A percentile compares a stretch with the other conserved stretches of the same genome.
Conservation (phyloP, 2,797 vertebrate species). For the Esox lucius region DNA sequence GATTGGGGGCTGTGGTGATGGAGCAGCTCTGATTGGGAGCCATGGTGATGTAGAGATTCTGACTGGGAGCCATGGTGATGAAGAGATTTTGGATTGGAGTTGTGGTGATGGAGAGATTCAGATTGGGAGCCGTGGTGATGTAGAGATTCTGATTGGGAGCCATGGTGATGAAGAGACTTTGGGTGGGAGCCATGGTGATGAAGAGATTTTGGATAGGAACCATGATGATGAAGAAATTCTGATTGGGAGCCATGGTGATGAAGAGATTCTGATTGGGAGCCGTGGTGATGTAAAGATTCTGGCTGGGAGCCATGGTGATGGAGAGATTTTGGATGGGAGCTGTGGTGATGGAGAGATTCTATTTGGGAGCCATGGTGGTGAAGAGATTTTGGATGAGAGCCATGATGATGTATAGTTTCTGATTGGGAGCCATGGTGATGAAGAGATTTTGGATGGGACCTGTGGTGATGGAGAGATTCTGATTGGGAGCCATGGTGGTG, state of each 20-base stretch:
- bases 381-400: neutral
- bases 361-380: constrained; percentile 4
- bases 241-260: constrained; percentile 19
- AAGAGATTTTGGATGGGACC: neutral
- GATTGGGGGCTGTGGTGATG: constrained; percentile 7
- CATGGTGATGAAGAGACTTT: constrained; percentile 9
- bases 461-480: neutral
- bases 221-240: neutral
- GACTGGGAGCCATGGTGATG: constrained; percentile 22
- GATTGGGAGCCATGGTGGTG: constrained; percentile 15
- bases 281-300: constrained; percentile 19
- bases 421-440: constrained; percentile 4
- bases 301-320: constrained; percentile 22
- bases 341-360: constrained; percentile 17
- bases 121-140: constrained; percentile 1
- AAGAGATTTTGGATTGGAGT: neutral
- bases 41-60: constrained; percentile 16
- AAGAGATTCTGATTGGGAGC: constrained; percentile 10
- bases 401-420: constrained; percentile 4
- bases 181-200: constrained; percentile 5
- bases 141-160: too few relatives aligned
- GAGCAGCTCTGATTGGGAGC: constrained; percentile 6
- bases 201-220: neutral
- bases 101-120: neutral
- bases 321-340: neutral